phyloP scores from a whole-genome alignment of 2,113 vertebrate species.

The Paraplagusia blochii region DNA sequence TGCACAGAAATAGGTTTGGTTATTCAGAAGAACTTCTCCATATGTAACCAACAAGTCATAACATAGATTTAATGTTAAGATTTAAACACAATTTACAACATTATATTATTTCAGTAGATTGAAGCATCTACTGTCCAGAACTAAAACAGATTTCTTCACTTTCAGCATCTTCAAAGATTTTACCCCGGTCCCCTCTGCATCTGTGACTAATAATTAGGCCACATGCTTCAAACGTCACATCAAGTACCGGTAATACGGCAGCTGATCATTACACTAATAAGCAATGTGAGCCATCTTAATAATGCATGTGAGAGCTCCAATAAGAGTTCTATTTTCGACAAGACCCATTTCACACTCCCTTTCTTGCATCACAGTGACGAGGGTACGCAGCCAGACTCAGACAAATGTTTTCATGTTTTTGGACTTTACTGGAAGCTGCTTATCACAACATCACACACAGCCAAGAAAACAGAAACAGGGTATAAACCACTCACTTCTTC shows the following conservation, averaged over 20 bases:
- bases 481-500: slow-evolving; percentile 7
- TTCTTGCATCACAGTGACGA: slow-evolving; percentile 14
- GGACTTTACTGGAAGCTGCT: background rate
- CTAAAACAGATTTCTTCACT: too few relatives aligned
- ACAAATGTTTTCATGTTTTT: slow-evolving; percentile 9
- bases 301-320: slow-evolving; percentile 46
- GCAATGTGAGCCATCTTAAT: slow-evolving; percentile 48
- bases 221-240: slow-evolving; percentile 46
- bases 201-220: slow-evolving; percentile 40
- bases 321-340: slow-evolving; percentile 37
- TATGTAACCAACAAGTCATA: too few relatives aligned
- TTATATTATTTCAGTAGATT: slow-evolving; percentile 12
- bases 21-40: background rate
- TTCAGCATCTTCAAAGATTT: slow-evolving; percentile 42
- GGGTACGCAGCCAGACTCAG: slow-evolving; percentile 12
- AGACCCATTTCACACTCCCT: slow-evolving; percentile 6
- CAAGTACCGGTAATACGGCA: slow-evolving; percentile 28
- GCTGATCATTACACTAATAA: slow-evolving; percentile 53
- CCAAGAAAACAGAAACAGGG: background rate
- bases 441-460: slow-evolving; percentile 12
- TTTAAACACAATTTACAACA: slow-evolving; percentile 15
- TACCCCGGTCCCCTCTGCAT: slow-evolving; percentile 16
- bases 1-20: slow-evolving; percentile 18
- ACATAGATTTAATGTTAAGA: background rate
- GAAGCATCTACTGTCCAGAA: too few relatives aligned